A percentile compares a stretch with the other conserved stretches of the same genome.
Conservation (phyloP, 1,140 invertebrate species). For the Parasteatoda tepidariorum region DNA sequence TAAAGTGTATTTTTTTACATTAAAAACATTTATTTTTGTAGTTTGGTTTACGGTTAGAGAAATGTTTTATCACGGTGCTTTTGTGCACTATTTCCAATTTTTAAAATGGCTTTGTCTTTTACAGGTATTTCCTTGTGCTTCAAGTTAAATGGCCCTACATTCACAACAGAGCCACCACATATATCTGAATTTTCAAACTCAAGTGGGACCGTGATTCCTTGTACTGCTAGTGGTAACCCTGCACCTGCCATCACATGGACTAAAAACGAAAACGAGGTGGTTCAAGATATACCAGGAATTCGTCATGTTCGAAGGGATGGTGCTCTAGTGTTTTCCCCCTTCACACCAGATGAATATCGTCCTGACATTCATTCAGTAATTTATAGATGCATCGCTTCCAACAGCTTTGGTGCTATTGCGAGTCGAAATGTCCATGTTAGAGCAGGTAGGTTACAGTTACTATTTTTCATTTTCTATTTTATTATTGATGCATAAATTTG, state of each 20-base stretch:
- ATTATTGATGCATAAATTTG: too few relatives aligned
- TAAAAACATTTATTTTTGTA: too few relatives aligned
- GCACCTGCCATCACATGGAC: slow-evolving; percentile 88
- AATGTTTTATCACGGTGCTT: too few relatives aligned
- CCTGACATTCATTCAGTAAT: slow-evolving; percentile 73
- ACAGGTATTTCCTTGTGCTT: too few relatives aligned
- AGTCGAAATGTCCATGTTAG: slow-evolving; percentile 92
- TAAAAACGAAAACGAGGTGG: slow-evolving; percentile 69
- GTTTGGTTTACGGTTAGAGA: too few relatives aligned
- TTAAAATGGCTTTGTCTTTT: too few relatives aligned
- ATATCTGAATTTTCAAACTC: slow-evolving; percentile 94
- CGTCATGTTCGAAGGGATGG: slow-evolving; percentile 74
- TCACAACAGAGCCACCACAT: slow-evolving; percentile 90
- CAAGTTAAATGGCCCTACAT: slow-evolving; percentile 91
- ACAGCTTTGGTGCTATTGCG: slow-evolving; percentile 88
- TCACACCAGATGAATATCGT: slow-evolving; percentile 67
- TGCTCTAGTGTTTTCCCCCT: slow-evolving; percentile 68
- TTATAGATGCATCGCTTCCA: slow-evolving; percentile 88
- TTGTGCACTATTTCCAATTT: too few relatives aligned
- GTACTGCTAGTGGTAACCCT: slow-evolving; percentile 88
- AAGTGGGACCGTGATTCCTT: slow-evolving; percentile 91
- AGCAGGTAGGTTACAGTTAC: slow-evolving; percentile 78
- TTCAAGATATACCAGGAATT: slow-evolving; percentile 70
- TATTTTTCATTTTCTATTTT: too few relatives aligned
- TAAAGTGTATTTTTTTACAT: too few relatives aligned